A percentile compares a stretch with the other conserved stretches of the same genome.
phyloP scores from a whole-genome alignment of 1,140 invertebrate species.

The Nylanderia fulva region DNA sequence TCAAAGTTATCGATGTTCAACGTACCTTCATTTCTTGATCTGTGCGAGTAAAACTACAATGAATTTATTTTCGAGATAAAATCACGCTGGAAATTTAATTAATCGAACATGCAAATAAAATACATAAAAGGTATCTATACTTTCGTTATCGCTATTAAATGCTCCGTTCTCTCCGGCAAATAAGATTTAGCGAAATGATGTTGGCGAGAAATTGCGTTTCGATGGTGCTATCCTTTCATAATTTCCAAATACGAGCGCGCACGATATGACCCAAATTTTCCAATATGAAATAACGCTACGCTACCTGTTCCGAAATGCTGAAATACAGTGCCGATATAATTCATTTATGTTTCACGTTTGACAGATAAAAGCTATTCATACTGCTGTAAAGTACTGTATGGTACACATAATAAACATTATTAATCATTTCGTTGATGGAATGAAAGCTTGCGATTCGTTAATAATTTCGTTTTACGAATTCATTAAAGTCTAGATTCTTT shows the following conservation, averaged over 20 bases:
- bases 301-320: slow-evolving; percentile 18
- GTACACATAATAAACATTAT: slow-evolving; percentile 44
- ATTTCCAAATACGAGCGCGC: slow-evolving; percentile 45
- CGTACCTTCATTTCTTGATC: neutral
- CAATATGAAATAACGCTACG: slow-evolving; percentile 37
- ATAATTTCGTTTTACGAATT: slow-evolving; percentile 42
- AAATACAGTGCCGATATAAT: slow-evolving; percentile 44
- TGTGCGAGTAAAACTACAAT: neutral
- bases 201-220: slow-evolving; percentile 22
- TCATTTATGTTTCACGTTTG: slow-evolving; percentile 54
- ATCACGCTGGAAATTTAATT: neutral
- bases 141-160: slow-evolving; percentile 18
- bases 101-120: neutral
- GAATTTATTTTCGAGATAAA: slow-evolving; percentile 4
- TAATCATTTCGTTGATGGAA: slow-evolving; percentile 48
- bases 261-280: slow-evolving; percentile 38
- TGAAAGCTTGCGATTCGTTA: slow-evolving; percentile 36
- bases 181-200: slow-evolving; percentile 29
- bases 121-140: neutral
- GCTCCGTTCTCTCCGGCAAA: slow-evolving; percentile 12
- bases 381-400: slow-evolving; percentile 21
- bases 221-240: slow-evolving; percentile 35
- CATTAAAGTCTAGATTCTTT: slow-evolving; percentile 3
- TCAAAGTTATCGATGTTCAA: slow-evolving; percentile 26
- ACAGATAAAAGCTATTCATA: slow-evolving; percentile 51